Percentiles rank a stretch among this genome's conserved stretches.
Evolutionary conservation across 2,888 invertebrate species (phyloP).

Genomic region (Drosophila koepferae): DNA sequence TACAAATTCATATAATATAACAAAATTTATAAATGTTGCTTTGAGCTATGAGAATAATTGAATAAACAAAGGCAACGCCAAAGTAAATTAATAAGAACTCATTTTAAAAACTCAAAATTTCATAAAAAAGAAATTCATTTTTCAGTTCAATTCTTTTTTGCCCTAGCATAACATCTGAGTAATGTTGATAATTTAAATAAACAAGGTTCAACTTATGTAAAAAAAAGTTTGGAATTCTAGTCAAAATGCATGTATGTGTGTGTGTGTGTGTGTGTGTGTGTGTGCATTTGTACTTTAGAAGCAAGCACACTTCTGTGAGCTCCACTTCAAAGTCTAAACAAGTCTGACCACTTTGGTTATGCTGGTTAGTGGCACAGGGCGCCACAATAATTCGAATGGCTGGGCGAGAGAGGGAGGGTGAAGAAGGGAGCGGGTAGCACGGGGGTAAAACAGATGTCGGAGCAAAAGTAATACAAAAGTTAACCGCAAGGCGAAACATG

Average conservation of each 20-base stretch:
- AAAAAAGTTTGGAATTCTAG: background rate
- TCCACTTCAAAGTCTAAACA: constrained; percentile 28
- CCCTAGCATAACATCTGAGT: background rate
- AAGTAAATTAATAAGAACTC: background rate
- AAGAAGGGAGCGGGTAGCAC: constrained; percentile 6
- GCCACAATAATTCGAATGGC: constrained; percentile 18
- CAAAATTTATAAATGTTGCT: too few species aligned
- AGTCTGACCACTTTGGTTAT: constrained; percentile 36
- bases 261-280: background rate
- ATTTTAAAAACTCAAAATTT: too few species aligned
- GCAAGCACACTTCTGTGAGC: constrained; percentile 11
- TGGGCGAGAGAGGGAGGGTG: background rate
- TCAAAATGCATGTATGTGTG: background rate
- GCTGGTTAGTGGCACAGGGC: constrained; percentile 34
- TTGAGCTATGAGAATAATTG: too few species aligned
- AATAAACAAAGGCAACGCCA: too few species aligned
- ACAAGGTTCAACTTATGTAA: background rate
- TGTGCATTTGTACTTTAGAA: background rate
- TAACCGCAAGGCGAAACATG: constrained; percentile 64
- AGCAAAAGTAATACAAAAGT: constrained; percentile 71
- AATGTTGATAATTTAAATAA: background rate
- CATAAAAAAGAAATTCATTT: too few species aligned
- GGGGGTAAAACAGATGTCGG: constrained; percentile 33
- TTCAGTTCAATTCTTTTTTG: background rate
- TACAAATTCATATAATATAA: too few species aligned